phyloP scores from a whole-genome alignment of 2,888 invertebrate species.

The Omphaloscelis lunosa region DNA sequence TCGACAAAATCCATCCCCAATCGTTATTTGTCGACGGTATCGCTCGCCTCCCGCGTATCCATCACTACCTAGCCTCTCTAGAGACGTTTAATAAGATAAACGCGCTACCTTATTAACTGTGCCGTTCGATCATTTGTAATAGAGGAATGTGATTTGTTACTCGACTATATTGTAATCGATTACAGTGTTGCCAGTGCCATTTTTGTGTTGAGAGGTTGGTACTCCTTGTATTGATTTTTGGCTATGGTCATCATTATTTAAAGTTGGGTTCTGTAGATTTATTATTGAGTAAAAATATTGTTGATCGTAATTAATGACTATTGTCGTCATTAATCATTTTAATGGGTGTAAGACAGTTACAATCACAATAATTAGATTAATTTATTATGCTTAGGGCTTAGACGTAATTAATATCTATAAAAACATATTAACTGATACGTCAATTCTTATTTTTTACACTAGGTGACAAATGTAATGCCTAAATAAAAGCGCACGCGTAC shows the following conservation, averaged over 20 bases:
- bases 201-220: slow-evolving; percentile 61
- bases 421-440: not conserved
- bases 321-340: slow-evolving; percentile 3
- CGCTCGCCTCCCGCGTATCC: slow-evolving; percentile 80
- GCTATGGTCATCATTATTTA: slow-evolving; percentile 18
- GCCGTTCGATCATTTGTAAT: slow-evolving; percentile 78
- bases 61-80: slow-evolving; percentile 75
- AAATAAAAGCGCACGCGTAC: not conserved
- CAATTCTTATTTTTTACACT: not conserved
- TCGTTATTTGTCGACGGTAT: slow-evolving; percentile 85
- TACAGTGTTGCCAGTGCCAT: slow-evolving; percentile 61
- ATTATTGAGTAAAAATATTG: not conserved
- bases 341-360: not conserved
- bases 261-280: not conserved
- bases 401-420: not conserved
- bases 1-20: slow-evolving; percentile 67
- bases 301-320: not conserved
- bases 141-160: slow-evolving; percentile 68
- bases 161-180: slow-evolving; percentile 67
- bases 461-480: not conserved
- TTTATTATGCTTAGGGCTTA: not conserved
- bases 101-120: slow-evolving; percentile 85
- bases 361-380: slow-evolving; percentile 13
- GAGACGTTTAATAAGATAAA: slow-evolving; percentile 84
- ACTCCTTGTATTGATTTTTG: slow-evolving; percentile 43